These are phyloP conservation scores for mouse (Mus musculus) DNA, from an alignment of 2,113 vertebrate species.

Conservation along the genomic window GRCm39 chr11:33179501-33180000, in stretches of 20 bases:
- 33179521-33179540: not conserved
- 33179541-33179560: conserved; percentile 11
- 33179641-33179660: conserved; percentile 69
- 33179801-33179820: not conserved
- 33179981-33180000: not conserved
- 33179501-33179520: not conserved
- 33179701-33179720: conserved; percentile 15
- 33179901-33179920: not conserved
- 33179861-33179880: not conserved
- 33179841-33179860: not conserved
- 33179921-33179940: not conserved
- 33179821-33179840: not conserved
- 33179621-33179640: conserved; percentile 37
- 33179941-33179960: not conserved
- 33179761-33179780: not conserved
- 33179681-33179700: not conserved
- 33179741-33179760: not conserved
- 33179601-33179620: conserved; percentile 41
- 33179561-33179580: conserved; percentile 1
- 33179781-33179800: not conserved
- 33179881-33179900: not conserved
- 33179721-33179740: conserved; percentile 31
- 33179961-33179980: not conserved
- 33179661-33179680: conserved; percentile 29
- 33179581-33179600: not conserved